These are phyloP conservation scores for Mus pahari DNA, from an alignment of 2,113 vertebrate species.

Conservation along the genomic window DNA sequence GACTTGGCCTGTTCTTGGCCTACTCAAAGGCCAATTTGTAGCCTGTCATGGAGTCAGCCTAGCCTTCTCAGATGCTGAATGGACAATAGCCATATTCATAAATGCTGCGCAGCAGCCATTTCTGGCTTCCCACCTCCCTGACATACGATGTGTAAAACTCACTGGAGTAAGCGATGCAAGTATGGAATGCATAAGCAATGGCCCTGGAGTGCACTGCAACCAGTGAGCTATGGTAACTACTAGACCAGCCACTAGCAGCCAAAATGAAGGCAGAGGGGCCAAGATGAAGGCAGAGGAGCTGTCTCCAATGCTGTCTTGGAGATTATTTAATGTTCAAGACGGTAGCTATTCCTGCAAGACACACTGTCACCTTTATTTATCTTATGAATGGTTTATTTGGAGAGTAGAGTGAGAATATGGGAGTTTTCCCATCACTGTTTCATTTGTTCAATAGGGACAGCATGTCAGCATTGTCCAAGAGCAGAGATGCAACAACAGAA, in stretches of 20 bases:
- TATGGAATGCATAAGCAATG: too few relatives aligned
- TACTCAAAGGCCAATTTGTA: too few relatives aligned
- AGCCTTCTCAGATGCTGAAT: background rate
- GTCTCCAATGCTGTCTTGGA: background rate
- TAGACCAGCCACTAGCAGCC: conserved; percentile 3
- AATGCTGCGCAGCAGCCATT: background rate
- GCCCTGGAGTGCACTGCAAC: background rate
- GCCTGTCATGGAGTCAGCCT: too few relatives aligned
- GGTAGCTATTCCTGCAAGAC: background rate
- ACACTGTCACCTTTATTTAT: background rate
- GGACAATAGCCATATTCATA: background rate
- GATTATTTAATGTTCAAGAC: background rate
- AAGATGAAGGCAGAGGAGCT: background rate
- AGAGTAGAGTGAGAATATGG: too few relatives aligned
- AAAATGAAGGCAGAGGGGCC: background rate
- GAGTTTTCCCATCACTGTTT: background rate
- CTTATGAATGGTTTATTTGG: background rate
- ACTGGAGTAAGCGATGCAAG: too few relatives aligned
- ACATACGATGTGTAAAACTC: background rate
- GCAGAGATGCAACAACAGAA: background rate
- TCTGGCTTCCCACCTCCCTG: conserved; percentile 16
- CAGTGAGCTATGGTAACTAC: background rate
- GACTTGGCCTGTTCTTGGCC: too few relatives aligned
- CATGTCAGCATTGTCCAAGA: background rate
- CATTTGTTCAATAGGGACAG: background rate